phyloP scores from a whole-genome alignment of 1,140 invertebrate genomes.

The Muscidifurax raptorellus region DNA sequence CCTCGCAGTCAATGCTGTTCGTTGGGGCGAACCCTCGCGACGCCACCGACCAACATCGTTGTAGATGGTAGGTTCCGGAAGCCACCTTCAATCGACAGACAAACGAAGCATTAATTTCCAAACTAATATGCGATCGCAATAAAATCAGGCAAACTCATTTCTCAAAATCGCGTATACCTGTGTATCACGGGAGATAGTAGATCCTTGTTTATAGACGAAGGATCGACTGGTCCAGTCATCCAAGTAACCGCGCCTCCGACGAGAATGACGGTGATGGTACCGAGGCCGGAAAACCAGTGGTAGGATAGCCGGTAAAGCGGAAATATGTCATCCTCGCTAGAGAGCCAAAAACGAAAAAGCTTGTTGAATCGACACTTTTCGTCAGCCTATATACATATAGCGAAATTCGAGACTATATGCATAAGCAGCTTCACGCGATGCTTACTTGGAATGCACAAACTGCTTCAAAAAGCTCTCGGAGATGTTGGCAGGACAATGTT shows the following conservation, averaged over 20 bases:
- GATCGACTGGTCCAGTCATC: conserved; percentile 80
- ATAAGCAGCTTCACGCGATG: too few species aligned
- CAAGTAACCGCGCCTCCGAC: conserved; percentile 82
- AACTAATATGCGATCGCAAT: not conserved
- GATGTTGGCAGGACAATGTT: conserved; percentile 64
- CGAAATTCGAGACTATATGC: conserved; percentile 39
- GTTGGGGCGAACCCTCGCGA: conserved; percentile 32
- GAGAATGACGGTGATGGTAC: conserved; percentile 78
- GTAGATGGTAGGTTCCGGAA: conserved; percentile 50
- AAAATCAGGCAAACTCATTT: not conserved
- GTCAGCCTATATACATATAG: not conserved
- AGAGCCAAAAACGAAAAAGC: conserved; percentile 44
- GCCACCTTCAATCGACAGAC: conserved; percentile 49
- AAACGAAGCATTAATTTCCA: not conserved
- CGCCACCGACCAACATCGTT: conserved; percentile 35
- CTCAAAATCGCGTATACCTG: conserved; percentile 62
- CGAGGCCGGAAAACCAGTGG: conserved; percentile 86
- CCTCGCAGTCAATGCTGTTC: conserved; percentile 14
- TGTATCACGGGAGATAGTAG: conserved; percentile 80
- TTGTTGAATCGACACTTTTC: conserved; percentile 11
- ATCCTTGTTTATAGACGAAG: conserved; percentile 77
- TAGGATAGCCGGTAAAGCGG: conserved; percentile 84
- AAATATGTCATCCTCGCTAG: conserved; percentile 77
- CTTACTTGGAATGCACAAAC: conserved; percentile 65
- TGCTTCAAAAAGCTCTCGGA: conserved; percentile 64